phyloP scores from a whole-genome alignment of 2,113 vertebrate species.

The Campylorhamphus procurvoides region DNA sequence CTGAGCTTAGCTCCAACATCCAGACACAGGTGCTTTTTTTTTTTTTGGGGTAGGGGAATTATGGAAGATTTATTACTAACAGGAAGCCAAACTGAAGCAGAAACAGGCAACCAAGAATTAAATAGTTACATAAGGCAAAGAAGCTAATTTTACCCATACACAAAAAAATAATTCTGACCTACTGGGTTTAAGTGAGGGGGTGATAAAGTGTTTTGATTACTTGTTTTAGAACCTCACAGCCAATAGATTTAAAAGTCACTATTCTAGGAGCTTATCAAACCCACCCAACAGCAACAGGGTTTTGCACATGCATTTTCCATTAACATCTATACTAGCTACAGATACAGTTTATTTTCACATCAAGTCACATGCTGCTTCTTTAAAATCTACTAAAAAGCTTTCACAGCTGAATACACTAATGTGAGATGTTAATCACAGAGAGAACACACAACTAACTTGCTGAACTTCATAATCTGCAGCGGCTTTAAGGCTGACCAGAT shows the following conservation, averaged over 20 bases:
- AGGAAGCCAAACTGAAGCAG: background rate
- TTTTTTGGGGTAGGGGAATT: background rate
- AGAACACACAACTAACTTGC: background rate
- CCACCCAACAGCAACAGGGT: background rate
- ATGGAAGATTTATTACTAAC: background rate
- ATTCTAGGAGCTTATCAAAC: background rate
- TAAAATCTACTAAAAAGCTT: background rate
- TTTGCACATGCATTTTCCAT: background rate
- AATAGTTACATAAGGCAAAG: background rate
- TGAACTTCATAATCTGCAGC: background rate
- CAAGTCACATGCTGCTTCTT: background rate
- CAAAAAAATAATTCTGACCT: background rate
- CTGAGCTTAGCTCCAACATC: background rate
- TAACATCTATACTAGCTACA: background rate
- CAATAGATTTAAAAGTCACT: background rate
- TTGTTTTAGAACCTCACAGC: background rate
- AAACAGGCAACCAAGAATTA: background rate
- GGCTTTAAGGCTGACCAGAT: background rate
- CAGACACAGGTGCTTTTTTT: fast-evolving
- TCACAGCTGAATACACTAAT: background rate
- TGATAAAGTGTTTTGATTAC: background rate
- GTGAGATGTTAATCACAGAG: background rate
- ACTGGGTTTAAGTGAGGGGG: background rate
- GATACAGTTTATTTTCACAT: background rate
- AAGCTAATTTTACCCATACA: background rate